Percentiles rank a stretch among this genome's conserved stretches.
phyloP scores from a whole-genome alignment of 2,888 invertebrate species.

The Biston stratarius region DNA sequence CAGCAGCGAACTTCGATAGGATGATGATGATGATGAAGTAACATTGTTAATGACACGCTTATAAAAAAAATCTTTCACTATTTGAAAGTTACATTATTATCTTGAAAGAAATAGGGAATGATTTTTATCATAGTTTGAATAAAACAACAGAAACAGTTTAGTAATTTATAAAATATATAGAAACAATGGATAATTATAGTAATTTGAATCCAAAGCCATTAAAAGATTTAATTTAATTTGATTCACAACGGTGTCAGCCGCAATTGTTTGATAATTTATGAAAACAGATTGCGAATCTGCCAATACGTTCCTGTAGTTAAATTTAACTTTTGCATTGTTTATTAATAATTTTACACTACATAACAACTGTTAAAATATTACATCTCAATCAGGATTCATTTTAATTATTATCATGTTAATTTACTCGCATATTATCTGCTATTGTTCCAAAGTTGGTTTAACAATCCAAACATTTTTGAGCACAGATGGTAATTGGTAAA shows the following conservation, averaged over 20 bases:
- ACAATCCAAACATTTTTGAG: slow-evolving; percentile 29
- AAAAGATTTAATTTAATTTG: slow-evolving; percentile 11
- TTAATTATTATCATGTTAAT: slow-evolving; percentile 6
- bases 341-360: slow-evolving; percentile 11
- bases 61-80: too few species aligned
- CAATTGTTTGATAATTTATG: slow-evolving; percentile 18
- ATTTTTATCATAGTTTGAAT: too few species aligned
- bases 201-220: not conserved
- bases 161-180: too few species aligned
- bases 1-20: too few species aligned
- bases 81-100: too few species aligned
- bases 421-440: slow-evolving; percentile 2
- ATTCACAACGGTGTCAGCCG: not conserved
- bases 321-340: slow-evolving; percentile 10
- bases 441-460: slow-evolving; percentile 30
- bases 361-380: not conserved
- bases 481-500: slow-evolving; percentile 54
- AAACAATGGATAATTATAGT: too few species aligned
- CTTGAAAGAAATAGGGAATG: too few species aligned
- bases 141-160: too few species aligned
- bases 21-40: too few species aligned
- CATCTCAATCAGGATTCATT: slow-evolving; percentile 1
- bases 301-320: slow-evolving; percentile 5
- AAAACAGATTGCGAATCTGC: slow-evolving; percentile 15
- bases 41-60: too few species aligned